These are phyloP conservation scores for Polyommatus icarus DNA, from an alignment of 2,888 invertebrate species.

Conservation along the genomic window DNA sequence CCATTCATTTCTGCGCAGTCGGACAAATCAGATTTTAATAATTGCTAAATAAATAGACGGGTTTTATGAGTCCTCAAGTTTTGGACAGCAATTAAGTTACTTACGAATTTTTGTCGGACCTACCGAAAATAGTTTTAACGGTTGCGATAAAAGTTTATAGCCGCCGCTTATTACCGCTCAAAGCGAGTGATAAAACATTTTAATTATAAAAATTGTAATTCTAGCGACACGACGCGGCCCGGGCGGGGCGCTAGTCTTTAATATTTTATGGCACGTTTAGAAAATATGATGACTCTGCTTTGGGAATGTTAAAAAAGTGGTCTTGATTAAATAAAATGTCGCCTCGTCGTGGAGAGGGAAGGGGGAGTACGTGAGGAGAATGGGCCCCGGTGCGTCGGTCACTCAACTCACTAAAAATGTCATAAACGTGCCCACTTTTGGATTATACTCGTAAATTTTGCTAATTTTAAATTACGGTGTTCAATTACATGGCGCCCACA, in stretches of 20 bases:
- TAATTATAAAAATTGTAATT: conserved; percentile 41
- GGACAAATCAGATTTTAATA: neutral
- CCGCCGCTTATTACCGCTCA: conserved; percentile 8
- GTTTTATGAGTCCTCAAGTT: neutral
- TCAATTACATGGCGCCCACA: conserved; percentile 9
- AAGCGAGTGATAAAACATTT: conserved; percentile 19
- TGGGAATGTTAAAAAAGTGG: conserved; percentile 74
- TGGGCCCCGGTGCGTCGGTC: conserved; percentile 51
- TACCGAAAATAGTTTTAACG: conserved; percentile 24
- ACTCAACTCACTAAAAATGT: conserved; percentile 47
- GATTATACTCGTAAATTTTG: neutral
- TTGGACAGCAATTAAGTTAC: neutral
- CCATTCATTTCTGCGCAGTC: neutral
- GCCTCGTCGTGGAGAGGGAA: conserved; percentile 51
- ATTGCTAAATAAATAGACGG: neutral
- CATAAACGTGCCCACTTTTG: conserved; percentile 30
- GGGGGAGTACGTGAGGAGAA: conserved; percentile 62
- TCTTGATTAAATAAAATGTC: conserved; percentile 78
- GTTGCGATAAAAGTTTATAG: conserved; percentile 28
- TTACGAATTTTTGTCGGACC: conserved; percentile 4
- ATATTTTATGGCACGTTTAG: conserved; percentile 49
- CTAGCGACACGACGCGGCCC: conserved; percentile 44
- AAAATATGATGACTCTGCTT: conserved; percentile 63
- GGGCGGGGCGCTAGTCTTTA: conserved; percentile 52
- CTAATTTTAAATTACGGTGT: neutral